Evolutionary conservation across 2,113 vertebrate species (phyloP), one percentile per base, ranked within the genome.

Genomic region (Labeo rohita): DNA sequence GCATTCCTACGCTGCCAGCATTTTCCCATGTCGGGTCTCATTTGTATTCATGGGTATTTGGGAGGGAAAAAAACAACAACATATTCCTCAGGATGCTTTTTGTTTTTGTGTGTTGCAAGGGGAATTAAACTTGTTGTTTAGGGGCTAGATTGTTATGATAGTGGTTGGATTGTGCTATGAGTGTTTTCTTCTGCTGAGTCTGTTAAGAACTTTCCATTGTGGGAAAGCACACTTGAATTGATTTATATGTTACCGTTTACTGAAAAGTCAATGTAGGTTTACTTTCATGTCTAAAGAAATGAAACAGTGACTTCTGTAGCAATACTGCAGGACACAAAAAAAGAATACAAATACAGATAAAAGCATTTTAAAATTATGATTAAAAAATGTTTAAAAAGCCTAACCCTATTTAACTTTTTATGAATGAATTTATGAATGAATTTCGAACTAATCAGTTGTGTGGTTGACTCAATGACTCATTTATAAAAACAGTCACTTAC

Each of bases 31-130:
- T 79, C 36, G 15, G 21, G 72, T 79, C 87, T 85, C 49, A 87
- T 79, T 85, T 87, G 77, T 83, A 86, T 88, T 87, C 87, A 85
- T 88, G 73, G 50, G n/a, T 72, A 56, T 74, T 34, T 54, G 45
- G 47, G 18, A 78, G 28, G 72, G 56, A 4, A 82, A 73, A 86
- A 81, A 80, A 28, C 28, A 28, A 39, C 39, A 39, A 39, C 61
- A 84, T 63, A 65, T 76, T 84, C 8, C 50, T 16, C 8, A 16
- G 49, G 0, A 70, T 54, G 75, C 65, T 54, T 47, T 45, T 9
- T 47, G 13, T 83, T 16, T 88, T 39, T 70, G 83, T 15, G 47
- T 76, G 47, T 52, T 66, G 45, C 49, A 49, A 49, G 36, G 13
- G 23, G 4, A n/a, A 39, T 72, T 72, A 43, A 75, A 28, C 12